Percentiles rank a stretch among this genome's conserved stretches.
These are phyloP conservation scores for Colletes gigas DNA, from an alignment of 1,140 invertebrate species.

Conservation along the genomic window DNA sequence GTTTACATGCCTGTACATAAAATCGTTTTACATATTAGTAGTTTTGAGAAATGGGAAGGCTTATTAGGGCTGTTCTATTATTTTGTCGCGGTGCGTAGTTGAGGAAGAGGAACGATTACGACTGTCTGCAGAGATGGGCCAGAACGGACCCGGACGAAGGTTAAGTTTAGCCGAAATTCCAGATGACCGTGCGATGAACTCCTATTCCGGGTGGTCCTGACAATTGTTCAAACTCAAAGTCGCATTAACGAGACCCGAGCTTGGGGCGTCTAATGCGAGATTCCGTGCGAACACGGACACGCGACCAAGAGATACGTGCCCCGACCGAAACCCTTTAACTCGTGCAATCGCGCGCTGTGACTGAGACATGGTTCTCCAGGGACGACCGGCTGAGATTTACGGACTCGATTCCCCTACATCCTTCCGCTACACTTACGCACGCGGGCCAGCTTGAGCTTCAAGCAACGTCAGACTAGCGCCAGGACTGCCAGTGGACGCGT, in stretches of 20 bases:
- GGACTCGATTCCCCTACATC: slow-evolving; percentile 64
- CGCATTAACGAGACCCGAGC: slow-evolving; percentile 69
- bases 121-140: too few relatives aligned
- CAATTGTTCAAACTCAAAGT: slow-evolving; percentile 65
- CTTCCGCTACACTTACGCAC: slow-evolving; percentile 29
- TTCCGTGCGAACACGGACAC: slow-evolving; percentile 1
- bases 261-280: slow-evolving; percentile 26
- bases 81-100: too few relatives aligned
- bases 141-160: too few relatives aligned
- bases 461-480: background rate
- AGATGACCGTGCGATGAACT: background rate
- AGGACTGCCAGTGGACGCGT: too few relatives aligned
- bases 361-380: slow-evolving; percentile 77
- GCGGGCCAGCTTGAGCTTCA: slow-evolving; percentile 11
- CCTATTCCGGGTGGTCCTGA: background rate
- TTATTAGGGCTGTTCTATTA: too few relatives aligned
- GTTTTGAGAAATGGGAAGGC: too few relatives aligned
- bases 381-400: slow-evolving; percentile 76
- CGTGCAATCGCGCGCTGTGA: slow-evolving; percentile 72
- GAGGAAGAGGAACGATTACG: too few relatives aligned
- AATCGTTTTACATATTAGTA: too few relatives aligned
- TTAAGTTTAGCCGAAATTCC: background rate
- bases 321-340: slow-evolving; percentile 68
- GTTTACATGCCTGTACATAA: too few relatives aligned
- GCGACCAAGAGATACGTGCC: slow-evolving; percentile 19